phyloP scores from a whole-genome alignment of 92 coral and sea anemone species.

The Epizoanthus ramosus region DNA sequence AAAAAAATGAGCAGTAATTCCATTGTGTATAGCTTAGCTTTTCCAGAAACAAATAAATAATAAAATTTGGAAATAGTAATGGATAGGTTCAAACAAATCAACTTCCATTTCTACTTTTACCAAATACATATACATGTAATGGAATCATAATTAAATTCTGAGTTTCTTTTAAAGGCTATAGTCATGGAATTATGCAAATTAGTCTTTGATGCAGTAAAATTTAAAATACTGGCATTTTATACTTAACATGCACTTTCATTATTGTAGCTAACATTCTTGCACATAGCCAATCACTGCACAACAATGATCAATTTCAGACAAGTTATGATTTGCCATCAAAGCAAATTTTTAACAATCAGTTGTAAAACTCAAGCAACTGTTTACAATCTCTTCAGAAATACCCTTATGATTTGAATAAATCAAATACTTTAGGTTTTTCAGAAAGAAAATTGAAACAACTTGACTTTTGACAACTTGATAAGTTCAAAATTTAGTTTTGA shows the following conservation, averaged over 20 bases:
- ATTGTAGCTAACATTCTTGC: background rate
- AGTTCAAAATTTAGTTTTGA: constrained; percentile 20
- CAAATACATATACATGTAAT: no score
- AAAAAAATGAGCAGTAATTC: background rate
- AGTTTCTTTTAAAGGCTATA: no score
- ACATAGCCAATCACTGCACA: background rate
- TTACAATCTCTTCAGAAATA: background rate
- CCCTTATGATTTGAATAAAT: constrained; percentile 6
- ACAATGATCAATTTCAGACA: background rate
- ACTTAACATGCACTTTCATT: background rate
- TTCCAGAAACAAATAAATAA: no score
- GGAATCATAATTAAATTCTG: no score
- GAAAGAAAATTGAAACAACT: background rate
- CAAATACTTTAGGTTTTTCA: constrained; percentile 9
- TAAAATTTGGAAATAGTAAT: no score
- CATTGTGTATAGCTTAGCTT: background rate
- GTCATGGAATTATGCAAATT: no score
- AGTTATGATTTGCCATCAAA: constrained; percentile 20
- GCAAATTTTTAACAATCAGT: constrained; percentile 22
- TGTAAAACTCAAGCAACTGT: constrained; percentile 12
- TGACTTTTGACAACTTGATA: background rate
- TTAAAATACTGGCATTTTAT: no score
- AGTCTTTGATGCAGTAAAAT: no score
- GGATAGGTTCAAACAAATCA: no score
- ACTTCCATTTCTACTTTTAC: no score